Evolutionary conservation across 2,888 invertebrate genomes (phyloP).

Genomic region (Azorinus chamasolen): DNA sequence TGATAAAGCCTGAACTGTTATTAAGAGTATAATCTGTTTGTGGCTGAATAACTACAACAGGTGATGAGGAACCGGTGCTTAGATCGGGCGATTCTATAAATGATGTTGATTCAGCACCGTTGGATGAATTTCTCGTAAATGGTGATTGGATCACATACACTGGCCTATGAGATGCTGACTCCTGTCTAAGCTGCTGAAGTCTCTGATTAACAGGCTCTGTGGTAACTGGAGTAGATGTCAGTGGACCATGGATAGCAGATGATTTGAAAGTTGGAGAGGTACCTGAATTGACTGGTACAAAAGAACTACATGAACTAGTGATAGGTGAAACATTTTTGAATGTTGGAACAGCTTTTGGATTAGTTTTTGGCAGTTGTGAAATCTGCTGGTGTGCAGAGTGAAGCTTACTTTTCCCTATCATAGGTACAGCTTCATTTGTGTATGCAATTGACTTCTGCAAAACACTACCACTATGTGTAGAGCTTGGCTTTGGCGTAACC

Average conservation of each 20-base stretch:
- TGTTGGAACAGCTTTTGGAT: constrained; percentile 62
- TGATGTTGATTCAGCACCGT: background rate
- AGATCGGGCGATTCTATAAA: background rate
- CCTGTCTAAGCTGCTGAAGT: constrained; percentile 43
- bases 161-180: constrained; percentile 51
- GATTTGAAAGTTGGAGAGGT: constrained; percentile 7
- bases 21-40: constrained; percentile 31
- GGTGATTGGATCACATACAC: constrained; percentile 61
- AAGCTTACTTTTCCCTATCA: constrained; percentile 29
- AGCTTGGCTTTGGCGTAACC: constrained; percentile 39
- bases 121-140: constrained; percentile 32
- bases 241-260: constrained; percentile 18
- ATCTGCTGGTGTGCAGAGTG: constrained; percentile 20
- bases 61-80: constrained; percentile 7
- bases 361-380: constrained; percentile 35
- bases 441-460: constrained; percentile 42
- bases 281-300: constrained; percentile 37
- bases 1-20: constrained; percentile 63
- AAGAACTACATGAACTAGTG: constrained; percentile 23
- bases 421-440: constrained; percentile 58
- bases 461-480: constrained; percentile 19
- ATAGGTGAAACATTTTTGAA: constrained; percentile 61
- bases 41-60: background rate
- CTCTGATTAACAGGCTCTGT: constrained; percentile 30
- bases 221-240: constrained; percentile 54